Conservation (phyloP, 2,113 vertebrate species). For the Amblyornis subalaris region DNA sequence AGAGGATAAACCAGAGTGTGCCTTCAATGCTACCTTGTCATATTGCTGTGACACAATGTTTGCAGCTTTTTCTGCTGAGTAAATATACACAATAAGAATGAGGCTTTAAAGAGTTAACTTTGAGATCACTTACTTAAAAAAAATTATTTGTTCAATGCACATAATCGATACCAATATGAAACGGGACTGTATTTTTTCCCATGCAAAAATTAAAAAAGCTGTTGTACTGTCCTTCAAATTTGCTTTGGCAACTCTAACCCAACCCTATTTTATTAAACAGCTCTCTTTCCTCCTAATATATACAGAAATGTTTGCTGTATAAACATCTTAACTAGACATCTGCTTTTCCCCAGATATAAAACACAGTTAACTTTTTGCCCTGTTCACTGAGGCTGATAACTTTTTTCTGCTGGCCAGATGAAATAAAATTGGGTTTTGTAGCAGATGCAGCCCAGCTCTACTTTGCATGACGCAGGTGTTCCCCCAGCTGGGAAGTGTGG, state of each 20-base stretch:
- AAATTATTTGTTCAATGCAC: not conserved
- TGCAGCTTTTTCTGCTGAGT: not conserved
- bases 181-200: constrained; percentile 10
- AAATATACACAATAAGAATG: not conserved
- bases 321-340: constrained; percentile 72
- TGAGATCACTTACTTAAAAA: not conserved
- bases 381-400: constrained; percentile 54
- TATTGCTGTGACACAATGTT: not conserved
- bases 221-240: constrained; percentile 58
- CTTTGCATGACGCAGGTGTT: constrained; percentile 72
- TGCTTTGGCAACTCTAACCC: constrained; percentile 51
- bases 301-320: constrained; percentile 66
- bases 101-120: not conserved
- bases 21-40: not conserved
- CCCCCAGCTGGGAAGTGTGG: constrained; percentile 73
- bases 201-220: constrained; percentile 35
- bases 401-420: constrained; percentile 71
- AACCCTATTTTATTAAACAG: constrained; percentile 65
- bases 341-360: constrained; percentile 66
- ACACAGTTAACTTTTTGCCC: constrained; percentile 67
- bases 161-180: not conserved
- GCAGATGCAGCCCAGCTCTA: constrained; percentile 68
- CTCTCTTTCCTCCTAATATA: constrained; percentile 62
- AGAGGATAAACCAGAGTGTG: not conserved
- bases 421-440: constrained; percentile 58